Evolutionary conservation across 2,888 invertebrate species (phyloP), one percentile per base, ranked within the genome.

Genomic region (Dione juno): DNA sequence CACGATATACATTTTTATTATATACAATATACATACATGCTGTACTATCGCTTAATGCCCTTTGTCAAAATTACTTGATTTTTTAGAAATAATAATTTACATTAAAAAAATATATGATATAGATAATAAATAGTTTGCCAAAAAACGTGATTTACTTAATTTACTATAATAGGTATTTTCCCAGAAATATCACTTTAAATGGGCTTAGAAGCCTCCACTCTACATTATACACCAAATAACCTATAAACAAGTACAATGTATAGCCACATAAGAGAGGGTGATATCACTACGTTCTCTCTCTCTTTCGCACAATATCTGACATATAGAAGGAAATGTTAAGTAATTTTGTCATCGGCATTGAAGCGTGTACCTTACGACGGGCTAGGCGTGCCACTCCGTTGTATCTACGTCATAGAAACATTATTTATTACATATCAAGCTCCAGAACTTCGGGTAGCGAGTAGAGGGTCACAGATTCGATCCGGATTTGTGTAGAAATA

Each of bases 301-400:
- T n/a, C n/a, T n/a, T n/a, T n/a, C n/a, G n/a, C n/a, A n/a, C n/a
- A n/a, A n/a, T n/a, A n/a, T n/a, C n/a, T n/a, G n/a, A n/a, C n/a
- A n/a, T n/a, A n/a, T n/a, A n/a, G 13, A 14, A 11, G 1, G 9
- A 21, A 14, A 40, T 16, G 2, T 35, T 19, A 53, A 54, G 14
- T 57, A 45, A 57, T 67, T 71, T 67, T 65, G 50, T 59, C 59
- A 65, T 53, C 43, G 63, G 64, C 67, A n/a, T 54, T 41, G 11
- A 37, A 40, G 45, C 64, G 35, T 67, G 70, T 77, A 76, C 76
- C 77, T 77, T 78, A 78, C 68, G 76, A 78, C 79, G 79, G 80
- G 81, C 82, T 69, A 65, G 89, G 83, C 74, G 88, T 80, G 76
- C 77, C 84, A 86, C 85, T 84, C 80, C 81, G 85, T 76, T 86